Evolutionary conservation across 2,113 vertebrate genomes (phyloP), one percentile per base, ranked within the genome.

Genomic region (Taurulus bubalis): DNA sequence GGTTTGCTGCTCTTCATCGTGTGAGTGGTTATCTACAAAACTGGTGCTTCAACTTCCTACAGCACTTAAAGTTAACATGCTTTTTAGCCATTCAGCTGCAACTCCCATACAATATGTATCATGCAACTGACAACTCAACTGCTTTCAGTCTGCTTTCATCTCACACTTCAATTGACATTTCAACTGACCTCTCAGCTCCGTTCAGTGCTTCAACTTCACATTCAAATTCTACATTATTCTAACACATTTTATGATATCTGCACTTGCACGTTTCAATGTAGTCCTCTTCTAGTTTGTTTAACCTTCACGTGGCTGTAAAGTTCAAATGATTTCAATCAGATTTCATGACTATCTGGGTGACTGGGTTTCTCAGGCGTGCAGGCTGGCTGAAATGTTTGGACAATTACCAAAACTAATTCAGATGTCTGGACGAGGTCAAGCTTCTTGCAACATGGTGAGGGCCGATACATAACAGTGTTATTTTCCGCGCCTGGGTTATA

Each of bases 401-500:
- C 38, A 3, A 47, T 26, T 56, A 22, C 40, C 58, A 40, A 42
- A 55, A 34, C 49, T 14, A 49, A 30, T 10, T 69, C 45, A 22
- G 65, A 68, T n/a, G 18, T 69, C 67, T 40, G 22, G n/a, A 24
- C 68, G 20, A 71, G 68, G 68, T 71, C 49, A 20, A 20, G 22
- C n/a, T 18, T 12, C 66, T 40, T 55, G 22, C 51, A 1, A 24
- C 66, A 53, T 5, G 7, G 28, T 8, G 30, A 70, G 30, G 22
- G 12, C 55, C 22, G 2, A 70, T 24, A 30, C 49, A 24, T 70
- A 32, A 70, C 67, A 16, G 28, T 36, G 68, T 26, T 56, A 56
- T 56, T 71, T 56, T n/a, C 34, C 15, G n/a, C 22, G 58, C 65
- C 71, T 3, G 34, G 16, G 36, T 81, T 92, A 91, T 91, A 87